These are phyloP conservation scores for Physella acuta DNA, from an alignment of 1,140 invertebrate species.

Conservation along the genomic window DNA sequence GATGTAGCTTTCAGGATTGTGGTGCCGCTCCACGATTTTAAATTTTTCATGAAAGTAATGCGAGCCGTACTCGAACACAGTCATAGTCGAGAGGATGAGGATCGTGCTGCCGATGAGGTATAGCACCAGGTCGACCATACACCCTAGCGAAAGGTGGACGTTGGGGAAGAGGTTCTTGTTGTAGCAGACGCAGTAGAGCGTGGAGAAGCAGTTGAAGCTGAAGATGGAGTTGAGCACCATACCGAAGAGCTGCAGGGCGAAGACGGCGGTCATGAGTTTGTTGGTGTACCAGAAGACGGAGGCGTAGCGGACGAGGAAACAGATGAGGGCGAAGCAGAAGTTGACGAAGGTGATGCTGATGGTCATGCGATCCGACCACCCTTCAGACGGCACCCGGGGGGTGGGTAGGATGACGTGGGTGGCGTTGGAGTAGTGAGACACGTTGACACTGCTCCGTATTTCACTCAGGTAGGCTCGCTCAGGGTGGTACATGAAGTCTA, in stretches of 20 bases:
- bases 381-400: slow-evolving; percentile 27
- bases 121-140: slow-evolving; percentile 29
- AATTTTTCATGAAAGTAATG: slow-evolving; percentile 45
- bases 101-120: slow-evolving; percentile 40
- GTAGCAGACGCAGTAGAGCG: slow-evolving; percentile 42
- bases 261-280: slow-evolving; percentile 41
- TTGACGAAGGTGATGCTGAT: slow-evolving; percentile 44
- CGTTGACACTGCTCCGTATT: slow-evolving; percentile 37
- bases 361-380: slow-evolving; percentile 27
- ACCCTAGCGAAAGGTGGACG: slow-evolving; percentile 31
- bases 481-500: slow-evolving; percentile 42
- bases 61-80: slow-evolving; percentile 47
- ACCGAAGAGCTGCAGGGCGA: slow-evolving; percentile 43
- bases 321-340: slow-evolving; percentile 41
- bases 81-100: slow-evolving; percentile 39
- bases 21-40: slow-evolving; percentile 38
- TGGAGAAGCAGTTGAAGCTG: slow-evolving; percentile 38
- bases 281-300: slow-evolving; percentile 53
- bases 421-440: slow-evolving; percentile 27
- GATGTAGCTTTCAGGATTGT: slow-evolving; percentile 34
- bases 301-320: slow-evolving; percentile 42
- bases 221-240: slow-evolving; percentile 37
- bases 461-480: slow-evolving; percentile 35
- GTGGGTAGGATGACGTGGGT: slow-evolving; percentile 32
- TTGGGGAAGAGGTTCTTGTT: slow-evolving; percentile 36